Conservation (phyloP, 1,140 invertebrate genomes). For the Phymastichus coffea region DNA sequence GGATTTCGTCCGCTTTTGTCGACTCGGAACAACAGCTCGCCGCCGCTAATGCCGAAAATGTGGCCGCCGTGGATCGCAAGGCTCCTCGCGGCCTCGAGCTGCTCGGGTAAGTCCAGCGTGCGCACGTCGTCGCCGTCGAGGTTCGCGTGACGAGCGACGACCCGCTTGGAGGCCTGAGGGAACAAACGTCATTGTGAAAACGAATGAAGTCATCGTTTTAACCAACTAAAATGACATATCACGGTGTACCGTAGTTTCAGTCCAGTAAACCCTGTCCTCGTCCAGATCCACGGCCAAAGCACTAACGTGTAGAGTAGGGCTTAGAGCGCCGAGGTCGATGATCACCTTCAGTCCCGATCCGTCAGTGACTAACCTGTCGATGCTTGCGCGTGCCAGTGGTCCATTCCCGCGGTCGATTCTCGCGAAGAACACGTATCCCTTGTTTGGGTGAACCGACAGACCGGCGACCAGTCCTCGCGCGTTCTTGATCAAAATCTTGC, state of each 20-base stretch:
- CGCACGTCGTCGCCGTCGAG: not conserved
- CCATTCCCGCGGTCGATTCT: not conserved
- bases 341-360: not conserved
- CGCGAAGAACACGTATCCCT: conserved; percentile 3
- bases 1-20: not conserved
- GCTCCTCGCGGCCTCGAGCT: not conserved
- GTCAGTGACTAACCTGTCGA: not conserved
- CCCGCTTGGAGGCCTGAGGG: no score
- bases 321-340: not conserved
- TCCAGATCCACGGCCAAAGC: not conserved
- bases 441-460: conserved; percentile 2
- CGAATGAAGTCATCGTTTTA: no score
- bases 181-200: no score
- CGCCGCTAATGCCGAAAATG: not conserved
- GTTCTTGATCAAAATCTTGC: conserved; percentile 2
- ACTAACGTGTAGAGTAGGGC: not conserved
- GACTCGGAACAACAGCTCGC: not conserved
- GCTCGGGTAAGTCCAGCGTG: not conserved
- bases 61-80: not conserved
- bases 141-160: not conserved
- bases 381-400: no score
- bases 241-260: not conserved
- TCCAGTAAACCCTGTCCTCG: conserved; percentile 12
- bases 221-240: not conserved
- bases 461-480: not conserved